phyloP scores from a whole-genome alignment of 2,888 invertebrate genomes.

The Odontocerum albicorne region DNA sequence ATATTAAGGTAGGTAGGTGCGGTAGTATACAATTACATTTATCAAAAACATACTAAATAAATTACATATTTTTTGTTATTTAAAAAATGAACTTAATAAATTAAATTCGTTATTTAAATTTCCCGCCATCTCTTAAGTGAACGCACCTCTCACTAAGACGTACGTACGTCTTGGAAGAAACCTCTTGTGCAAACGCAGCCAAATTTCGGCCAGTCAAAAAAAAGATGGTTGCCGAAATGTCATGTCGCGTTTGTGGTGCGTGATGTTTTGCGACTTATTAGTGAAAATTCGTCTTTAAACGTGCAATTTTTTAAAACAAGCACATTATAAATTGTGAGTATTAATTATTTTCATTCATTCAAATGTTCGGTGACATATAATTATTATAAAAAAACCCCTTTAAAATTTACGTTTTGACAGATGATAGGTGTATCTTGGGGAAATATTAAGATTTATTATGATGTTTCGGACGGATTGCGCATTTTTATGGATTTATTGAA shows the following conservation, averaged over 20 bases:
- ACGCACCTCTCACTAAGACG: too few species aligned
- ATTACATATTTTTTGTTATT: too few species aligned
- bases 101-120: too few species aligned
- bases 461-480: slow-evolving; percentile 5
- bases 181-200: slow-evolving; percentile 22
- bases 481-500: slow-evolving; percentile 2
- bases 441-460: slow-evolving; percentile 21
- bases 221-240: slow-evolving; percentile 28
- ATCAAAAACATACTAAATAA: too few species aligned
- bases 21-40: too few species aligned
- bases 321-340: slow-evolving; percentile 7
- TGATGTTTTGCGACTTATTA: slow-evolving; percentile 24
- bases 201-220: slow-evolving; percentile 13
- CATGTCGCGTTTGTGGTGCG: slow-evolving; percentile 17
- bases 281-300: not conserved
- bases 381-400: slow-evolving; percentile 3
- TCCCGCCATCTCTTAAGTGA: too few species aligned
- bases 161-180: not conserved
- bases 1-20: too few species aligned
- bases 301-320: not conserved
- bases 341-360: slow-evolving; percentile 16
- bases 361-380: not conserved
- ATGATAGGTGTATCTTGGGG: slow-evolving; percentile 26
- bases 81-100: too few species aligned
- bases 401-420: slow-evolving; percentile 17